These are phyloP conservation scores for Hanleya hanleyi DNA, from an alignment of 2,888 invertebrate species.

Conservation along the genomic window DNA sequence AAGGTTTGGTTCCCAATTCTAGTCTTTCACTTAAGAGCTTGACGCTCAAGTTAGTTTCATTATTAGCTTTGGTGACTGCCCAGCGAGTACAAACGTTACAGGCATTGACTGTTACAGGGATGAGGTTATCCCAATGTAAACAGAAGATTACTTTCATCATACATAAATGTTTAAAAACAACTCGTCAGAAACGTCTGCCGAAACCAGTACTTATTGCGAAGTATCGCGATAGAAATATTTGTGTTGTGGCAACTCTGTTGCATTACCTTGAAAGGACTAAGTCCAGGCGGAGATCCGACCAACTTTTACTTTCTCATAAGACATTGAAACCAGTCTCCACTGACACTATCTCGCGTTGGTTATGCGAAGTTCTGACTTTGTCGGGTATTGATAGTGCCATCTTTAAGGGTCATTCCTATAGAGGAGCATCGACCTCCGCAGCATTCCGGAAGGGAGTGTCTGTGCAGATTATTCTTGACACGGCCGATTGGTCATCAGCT, in stretches of 20 bases:
- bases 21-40: background rate
- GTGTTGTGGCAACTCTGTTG: background rate
- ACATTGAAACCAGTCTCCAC: background rate
- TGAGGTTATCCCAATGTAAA: background rate
- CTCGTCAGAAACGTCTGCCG: background rate
- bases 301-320: background rate
- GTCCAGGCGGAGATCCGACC: background rate
- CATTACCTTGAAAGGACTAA: background rate
- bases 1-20: background rate
- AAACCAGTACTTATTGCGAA: background rate
- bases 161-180: background rate
- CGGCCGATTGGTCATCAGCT: background rate
- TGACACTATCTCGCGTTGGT: background rate
- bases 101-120: background rate
- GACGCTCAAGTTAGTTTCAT: background rate
- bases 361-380: background rate
- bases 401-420: too few relatives aligned
- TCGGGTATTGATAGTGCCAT: too few relatives aligned
- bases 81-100: background rate
- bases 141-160: background rate
- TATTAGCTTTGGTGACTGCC: background rate
- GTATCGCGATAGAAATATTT: background rate
- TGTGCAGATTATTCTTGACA: background rate
- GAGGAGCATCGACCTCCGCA: too few relatives aligned
- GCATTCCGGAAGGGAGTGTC: background rate